phyloP scores from a whole-genome alignment of 1,140 invertebrate genomes.

The Scaptomyza pallida region DNA sequence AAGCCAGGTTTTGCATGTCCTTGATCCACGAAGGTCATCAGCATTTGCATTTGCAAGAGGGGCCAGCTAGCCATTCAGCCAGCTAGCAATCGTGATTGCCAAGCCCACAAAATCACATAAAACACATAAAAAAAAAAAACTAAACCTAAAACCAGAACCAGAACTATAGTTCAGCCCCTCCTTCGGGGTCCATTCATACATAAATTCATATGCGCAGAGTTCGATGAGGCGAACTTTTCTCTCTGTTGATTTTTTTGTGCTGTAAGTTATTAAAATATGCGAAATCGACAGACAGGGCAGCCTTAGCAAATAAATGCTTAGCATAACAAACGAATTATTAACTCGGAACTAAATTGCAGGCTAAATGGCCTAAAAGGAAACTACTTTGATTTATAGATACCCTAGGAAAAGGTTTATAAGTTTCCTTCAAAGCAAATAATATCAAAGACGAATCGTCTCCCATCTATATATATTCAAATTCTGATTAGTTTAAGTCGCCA shows the following conservation, averaged over 20 bases:
- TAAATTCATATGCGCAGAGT: constrained; percentile 60
- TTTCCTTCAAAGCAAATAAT: too few species aligned
- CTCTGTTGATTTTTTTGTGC: constrained; percentile 7
- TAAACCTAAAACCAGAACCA: constrained; percentile 15
- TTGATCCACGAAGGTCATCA: constrained; percentile 72
- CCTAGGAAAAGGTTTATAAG: neutral
- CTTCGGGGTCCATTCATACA: constrained; percentile 57
- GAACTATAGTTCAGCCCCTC: constrained; percentile 41
- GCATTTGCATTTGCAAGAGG: constrained; percentile 74
- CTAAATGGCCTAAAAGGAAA: neutral
- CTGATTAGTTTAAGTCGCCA: too few species aligned
- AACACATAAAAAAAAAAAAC: too few species aligned
- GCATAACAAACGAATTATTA: constrained; percentile 47
- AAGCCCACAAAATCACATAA: constrained; percentile 74
- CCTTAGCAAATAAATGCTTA: constrained; percentile 56
- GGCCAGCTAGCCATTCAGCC: constrained; percentile 8
- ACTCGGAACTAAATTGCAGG: constrained; percentile 26
- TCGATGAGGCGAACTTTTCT: constrained; percentile 46
- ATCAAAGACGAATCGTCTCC: too few species aligned
- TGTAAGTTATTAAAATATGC: constrained; percentile 80
- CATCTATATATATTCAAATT: too few species aligned
- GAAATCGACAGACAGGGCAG: constrained; percentile 41
- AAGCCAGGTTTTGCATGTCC: constrained; percentile 64
- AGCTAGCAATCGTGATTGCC: constrained; percentile 69
- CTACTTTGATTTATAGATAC: neutral